Conservation (phyloP, 2,797 vertebrate genomes). For the Pseudochaenichthys georgianus region DNA sequence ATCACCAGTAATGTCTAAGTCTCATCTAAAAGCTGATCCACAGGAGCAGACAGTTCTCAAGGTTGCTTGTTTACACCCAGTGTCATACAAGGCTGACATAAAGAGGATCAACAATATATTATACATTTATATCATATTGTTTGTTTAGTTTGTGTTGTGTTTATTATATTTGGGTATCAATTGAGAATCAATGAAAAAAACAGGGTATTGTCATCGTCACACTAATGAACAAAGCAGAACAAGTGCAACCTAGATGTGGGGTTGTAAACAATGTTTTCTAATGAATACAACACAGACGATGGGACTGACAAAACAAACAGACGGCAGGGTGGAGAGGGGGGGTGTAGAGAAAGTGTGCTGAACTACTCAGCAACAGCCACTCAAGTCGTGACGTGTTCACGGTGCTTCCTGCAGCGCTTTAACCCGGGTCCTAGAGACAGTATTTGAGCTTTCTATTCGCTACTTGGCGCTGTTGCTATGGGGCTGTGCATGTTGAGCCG, state of each 20-base stretch:
- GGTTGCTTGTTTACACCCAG: conserved; percentile 49
- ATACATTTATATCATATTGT: neutral
- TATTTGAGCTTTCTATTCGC: conserved; percentile 88
- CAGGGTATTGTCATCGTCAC: conserved; percentile 16
- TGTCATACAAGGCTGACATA: conserved; percentile 1
- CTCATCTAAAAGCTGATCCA: conserved; percentile 26
- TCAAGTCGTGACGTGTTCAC: conserved; percentile 85
- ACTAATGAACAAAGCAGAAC: conserved; percentile 18
- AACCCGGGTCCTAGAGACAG: conserved; percentile 90
- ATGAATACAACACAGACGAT: conserved; percentile 77
- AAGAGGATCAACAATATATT: neutral
- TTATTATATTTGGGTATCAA: neutral
- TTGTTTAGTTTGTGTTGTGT: neutral
- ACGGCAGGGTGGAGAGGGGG: conserved; percentile 52
- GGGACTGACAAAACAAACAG: conserved; percentile 80
- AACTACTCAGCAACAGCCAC: conserved; percentile 91
- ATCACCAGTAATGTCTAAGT: conserved; percentile 20
- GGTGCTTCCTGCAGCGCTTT: conserved; percentile 86
- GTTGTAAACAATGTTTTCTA: conserved; percentile 76
- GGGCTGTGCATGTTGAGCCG: conserved; percentile 80
- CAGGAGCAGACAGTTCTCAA: conserved; percentile 31
- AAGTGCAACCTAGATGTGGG: conserved; percentile 46
- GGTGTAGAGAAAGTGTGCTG: conserved; percentile 77
- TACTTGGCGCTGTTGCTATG: conserved; percentile 90
- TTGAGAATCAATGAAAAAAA: conserved; percentile 10